Percentiles rank a stretch among this genome's conserved stretches.
phyloP scores from a whole-genome alignment of 2,797 vertebrate genomes.

The Chromobotia macracanthus region DNA sequence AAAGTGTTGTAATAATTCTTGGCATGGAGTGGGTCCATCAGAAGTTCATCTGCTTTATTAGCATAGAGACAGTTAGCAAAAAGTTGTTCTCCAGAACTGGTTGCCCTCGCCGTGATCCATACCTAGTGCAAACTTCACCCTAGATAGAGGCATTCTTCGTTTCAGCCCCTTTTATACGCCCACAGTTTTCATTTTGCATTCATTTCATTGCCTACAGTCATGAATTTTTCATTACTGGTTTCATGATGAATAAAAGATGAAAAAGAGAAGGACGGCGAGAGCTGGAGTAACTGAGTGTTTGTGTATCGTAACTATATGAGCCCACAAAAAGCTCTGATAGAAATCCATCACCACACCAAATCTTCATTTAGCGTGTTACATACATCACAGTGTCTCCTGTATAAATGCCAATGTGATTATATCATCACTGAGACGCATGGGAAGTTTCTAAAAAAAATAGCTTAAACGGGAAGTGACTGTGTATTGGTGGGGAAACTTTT shows the following conservation, averaged over 20 bases:
- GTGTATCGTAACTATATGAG: slow-evolving; percentile 30
- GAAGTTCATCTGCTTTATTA: slow-evolving; percentile 33
- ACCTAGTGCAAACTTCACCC: slow-evolving; percentile 30
- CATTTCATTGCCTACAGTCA: slow-evolving; percentile 52
- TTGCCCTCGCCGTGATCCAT: slow-evolving; percentile 34
- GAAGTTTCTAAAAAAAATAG: slow-evolving; percentile 1
- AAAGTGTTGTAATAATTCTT: background rate
- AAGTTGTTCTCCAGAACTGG: slow-evolving; percentile 10
- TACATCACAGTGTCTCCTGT: background rate
- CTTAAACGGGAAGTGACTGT: background rate
- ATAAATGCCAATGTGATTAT: slow-evolving; percentile 1
- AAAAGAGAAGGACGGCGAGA: slow-evolving; percentile 39
- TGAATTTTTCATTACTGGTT: slow-evolving; percentile 53
- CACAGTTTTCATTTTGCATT: slow-evolving; percentile 52
- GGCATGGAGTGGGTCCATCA: background rate
- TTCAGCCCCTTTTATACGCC: slow-evolving; percentile 41
- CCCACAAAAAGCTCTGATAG: slow-evolving; percentile 3
- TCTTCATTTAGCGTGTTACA: slow-evolving; percentile 1
- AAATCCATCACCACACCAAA: slow-evolving; percentile 3
- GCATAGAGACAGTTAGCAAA: slow-evolving; percentile 11
- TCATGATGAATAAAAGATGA: slow-evolving; percentile 57
- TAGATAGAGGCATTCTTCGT: slow-evolving; percentile 50
- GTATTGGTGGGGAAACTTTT: background rate
- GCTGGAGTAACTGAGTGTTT: slow-evolving; percentile 33
- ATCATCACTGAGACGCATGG: background rate